phyloP scores from a whole-genome alignment of 2,113 vertebrate genomes.

The Catharus bicknelli region DNA sequence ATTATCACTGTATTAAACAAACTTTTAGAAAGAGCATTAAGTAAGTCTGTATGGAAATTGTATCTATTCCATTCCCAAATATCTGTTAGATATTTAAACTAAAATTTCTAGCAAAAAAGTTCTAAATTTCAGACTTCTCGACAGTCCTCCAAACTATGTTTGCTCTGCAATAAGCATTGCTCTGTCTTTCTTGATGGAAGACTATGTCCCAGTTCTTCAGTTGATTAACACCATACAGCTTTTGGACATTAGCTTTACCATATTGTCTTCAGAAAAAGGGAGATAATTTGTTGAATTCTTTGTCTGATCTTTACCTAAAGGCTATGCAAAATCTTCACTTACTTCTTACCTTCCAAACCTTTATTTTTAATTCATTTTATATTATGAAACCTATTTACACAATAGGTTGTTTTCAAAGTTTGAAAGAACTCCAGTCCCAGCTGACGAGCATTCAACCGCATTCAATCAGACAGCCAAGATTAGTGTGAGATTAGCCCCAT shows the following conservation, averaged over 20 bases:
- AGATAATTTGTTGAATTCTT: neutral
- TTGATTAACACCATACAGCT: neutral
- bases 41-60: neutral
- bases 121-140: neutral
- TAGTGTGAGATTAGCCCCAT: slow-evolving; percentile 31
- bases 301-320: neutral
- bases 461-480: slow-evolving; percentile 7
- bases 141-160: neutral
- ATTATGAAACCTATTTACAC: slow-evolving; percentile 23
- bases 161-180: neutral
- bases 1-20: neutral
- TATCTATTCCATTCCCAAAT: neutral
- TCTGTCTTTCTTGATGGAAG: neutral
- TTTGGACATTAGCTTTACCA: neutral
- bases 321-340: neutral
- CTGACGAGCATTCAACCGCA: accelerated
- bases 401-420: neutral
- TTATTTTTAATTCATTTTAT: neutral
- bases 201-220: neutral
- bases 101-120: neutral
- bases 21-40: neutral
- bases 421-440: neutral
- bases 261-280: neutral
- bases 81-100: neutral
- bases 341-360: neutral